phyloP scores from a whole-genome alignment of 2,113 vertebrate species.

The Coregonus clupeaformis region DNA sequence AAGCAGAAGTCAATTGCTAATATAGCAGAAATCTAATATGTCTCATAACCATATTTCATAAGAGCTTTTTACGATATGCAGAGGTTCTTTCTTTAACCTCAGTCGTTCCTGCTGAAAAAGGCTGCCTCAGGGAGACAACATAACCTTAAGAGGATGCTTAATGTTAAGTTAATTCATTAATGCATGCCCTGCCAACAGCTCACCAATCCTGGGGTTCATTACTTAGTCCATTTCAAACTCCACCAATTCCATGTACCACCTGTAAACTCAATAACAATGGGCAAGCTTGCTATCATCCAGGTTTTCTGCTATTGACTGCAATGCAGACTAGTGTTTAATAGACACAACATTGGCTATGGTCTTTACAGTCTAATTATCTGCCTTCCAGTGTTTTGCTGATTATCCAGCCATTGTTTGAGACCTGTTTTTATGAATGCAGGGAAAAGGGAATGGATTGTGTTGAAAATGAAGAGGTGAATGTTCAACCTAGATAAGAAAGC shows the following conservation, averaged over 20 bases:
- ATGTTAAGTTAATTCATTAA: not conserved
- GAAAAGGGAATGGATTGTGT: constrained; percentile 36
- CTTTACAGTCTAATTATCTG: constrained; percentile 48
- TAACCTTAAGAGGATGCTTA: not conserved
- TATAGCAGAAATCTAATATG: constrained; percentile 29
- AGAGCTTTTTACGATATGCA: constrained; percentile 13
- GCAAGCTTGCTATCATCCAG: not conserved
- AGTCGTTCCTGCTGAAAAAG: not conserved
- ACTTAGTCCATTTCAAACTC: not conserved
- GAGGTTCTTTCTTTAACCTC: not conserved
- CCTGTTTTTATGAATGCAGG: constrained; percentile 26
- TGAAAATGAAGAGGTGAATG: constrained; percentile 62
- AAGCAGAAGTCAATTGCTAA: constrained; percentile 41
- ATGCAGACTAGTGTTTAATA: constrained; percentile 23
- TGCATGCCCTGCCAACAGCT: not conserved
- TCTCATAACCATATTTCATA: constrained; percentile 31
- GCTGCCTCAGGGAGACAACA: not conserved
- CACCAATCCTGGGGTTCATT: not conserved
- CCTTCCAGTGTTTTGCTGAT: constrained; percentile 31
- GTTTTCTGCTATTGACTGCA: no score
- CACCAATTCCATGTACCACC: not conserved
- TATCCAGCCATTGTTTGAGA: constrained; percentile 59
- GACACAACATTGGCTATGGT: constrained; percentile 21
- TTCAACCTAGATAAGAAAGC: constrained; percentile 62
- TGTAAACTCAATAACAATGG: not conserved